Evolutionary conservation across 2,888 invertebrate species (phyloP).

Genomic region (Erebia ligea): DNA sequence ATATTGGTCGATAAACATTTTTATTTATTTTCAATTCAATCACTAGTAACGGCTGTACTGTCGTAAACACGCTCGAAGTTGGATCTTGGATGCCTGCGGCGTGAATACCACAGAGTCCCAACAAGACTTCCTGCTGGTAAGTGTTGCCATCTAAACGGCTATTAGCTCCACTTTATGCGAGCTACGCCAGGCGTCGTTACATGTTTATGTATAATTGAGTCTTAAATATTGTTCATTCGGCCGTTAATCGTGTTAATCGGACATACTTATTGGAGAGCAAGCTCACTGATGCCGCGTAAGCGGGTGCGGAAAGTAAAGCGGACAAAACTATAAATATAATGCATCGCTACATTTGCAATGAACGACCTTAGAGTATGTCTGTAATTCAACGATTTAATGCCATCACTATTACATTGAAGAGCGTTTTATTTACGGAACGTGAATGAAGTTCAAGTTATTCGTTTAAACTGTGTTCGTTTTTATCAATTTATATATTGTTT

Average conservation of each 20-base stretch:
- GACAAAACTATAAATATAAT: constrained; percentile 30
- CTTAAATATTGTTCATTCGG: constrained; percentile 75
- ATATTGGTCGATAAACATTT: constrained; percentile 52
- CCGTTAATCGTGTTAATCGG: constrained; percentile 71
- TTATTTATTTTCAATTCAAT: constrained; percentile 69
- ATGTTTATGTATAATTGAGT: constrained; percentile 76
- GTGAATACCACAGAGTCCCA: constrained; percentile 57
- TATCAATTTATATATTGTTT: not conserved
- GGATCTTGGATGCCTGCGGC: constrained; percentile 58
- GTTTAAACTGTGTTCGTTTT: not conserved
- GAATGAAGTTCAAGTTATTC: constrained; percentile 10
- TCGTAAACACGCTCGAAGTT: constrained; percentile 60
- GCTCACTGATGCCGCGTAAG: constrained; percentile 36
- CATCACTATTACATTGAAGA: constrained; percentile 5
- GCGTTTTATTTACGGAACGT: constrained; percentile 1
- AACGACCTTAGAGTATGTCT: constrained; percentile 24
- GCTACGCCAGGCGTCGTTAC: constrained; percentile 64
- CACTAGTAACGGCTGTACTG: constrained; percentile 53
- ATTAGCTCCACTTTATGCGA: constrained; percentile 75
- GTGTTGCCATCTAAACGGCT: constrained; percentile 67
- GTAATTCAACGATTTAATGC: constrained; percentile 11
- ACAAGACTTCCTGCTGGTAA: constrained; percentile 74
- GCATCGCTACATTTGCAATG: constrained; percentile 15
- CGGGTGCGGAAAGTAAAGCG: constrained; percentile 33
- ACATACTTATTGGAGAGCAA: constrained; percentile 70